Evolutionary conservation across 1,140 invertebrate species (phyloP).

Genomic region (Trinorchestia longiramus): DNA sequence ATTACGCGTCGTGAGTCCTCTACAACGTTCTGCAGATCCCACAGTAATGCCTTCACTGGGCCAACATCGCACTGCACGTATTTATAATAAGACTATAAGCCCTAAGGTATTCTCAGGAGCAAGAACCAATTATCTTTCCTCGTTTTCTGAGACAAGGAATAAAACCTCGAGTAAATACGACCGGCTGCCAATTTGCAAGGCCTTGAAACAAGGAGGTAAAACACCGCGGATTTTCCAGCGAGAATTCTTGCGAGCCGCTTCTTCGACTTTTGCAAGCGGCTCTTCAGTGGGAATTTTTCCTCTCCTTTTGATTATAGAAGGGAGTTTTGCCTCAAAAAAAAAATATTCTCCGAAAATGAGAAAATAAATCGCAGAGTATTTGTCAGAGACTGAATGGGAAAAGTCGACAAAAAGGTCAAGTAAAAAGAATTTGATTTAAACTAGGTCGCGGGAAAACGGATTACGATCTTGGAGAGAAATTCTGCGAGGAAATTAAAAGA

Average conservation of each 20-base stretch:
- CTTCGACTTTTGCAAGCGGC: constrained; percentile 7
- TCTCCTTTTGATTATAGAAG: constrained; percentile 42
- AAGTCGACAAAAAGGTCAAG: constrained; percentile 2
- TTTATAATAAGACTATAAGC: constrained; percentile 51
- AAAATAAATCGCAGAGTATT: constrained; percentile 43
- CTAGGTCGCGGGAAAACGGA: constrained; percentile 1
- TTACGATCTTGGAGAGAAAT: not conserved
- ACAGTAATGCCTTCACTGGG: not conserved
- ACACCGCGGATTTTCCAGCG: constrained; percentile 42
- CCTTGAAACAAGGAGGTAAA: constrained; percentile 51
- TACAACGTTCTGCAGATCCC: not conserved
- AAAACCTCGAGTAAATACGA: constrained; percentile 51
- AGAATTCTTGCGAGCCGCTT: constrained; percentile 31
- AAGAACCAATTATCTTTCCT: constrained; percentile 51
- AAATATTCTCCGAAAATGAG: not conserved
- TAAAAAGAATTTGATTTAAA: constrained; percentile 20
- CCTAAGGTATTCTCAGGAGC: constrained; percentile 24
- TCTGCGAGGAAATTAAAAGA: not conserved
- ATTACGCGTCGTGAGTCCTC: not conserved
- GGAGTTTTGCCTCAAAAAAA: not conserved
- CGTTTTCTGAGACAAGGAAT: constrained; percentile 47
- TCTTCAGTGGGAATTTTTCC: constrained; percentile 43
- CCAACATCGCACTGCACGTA: not conserved
- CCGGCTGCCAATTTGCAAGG: constrained; percentile 47
- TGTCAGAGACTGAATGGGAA: constrained; percentile 27